Evolutionary conservation across 64 coral and sea anemone genomes (phyloP).

Genomic region (Dendronephthya gigantea): DNA sequence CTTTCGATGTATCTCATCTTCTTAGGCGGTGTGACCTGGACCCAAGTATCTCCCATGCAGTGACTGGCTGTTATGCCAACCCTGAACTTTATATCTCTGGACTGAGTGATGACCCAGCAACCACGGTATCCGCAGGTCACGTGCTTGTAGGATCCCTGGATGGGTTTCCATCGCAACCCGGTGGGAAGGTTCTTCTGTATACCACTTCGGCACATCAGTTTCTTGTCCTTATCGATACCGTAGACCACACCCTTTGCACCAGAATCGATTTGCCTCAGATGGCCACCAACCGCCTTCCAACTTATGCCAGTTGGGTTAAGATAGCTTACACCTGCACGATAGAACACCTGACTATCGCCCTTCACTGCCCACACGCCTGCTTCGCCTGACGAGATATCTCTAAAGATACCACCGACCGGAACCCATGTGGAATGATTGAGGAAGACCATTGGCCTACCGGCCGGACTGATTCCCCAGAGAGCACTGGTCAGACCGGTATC

Average conservation of each 20-base stretch:
- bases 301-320: background rate
- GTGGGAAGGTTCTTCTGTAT: background rate
- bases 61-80: background rate
- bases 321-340: background rate
- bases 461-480: background rate
- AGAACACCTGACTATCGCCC: background rate
- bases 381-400: background rate
- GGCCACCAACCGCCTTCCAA: background rate
- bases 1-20: background rate
- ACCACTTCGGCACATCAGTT: background rate
- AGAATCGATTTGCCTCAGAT: background rate
- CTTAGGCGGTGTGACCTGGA: background rate
- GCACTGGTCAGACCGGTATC: background rate
- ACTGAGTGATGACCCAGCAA: background rate
- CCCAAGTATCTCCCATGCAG: background rate
- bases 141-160: background rate
- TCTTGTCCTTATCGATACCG: background rate
- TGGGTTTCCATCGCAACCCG: background rate
- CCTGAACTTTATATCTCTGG: background rate
- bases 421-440: background rate
- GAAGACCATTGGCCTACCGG: background rate
- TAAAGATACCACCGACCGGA: background rate
- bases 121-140: background rate
- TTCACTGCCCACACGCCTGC: slow-evolving; percentile 1
- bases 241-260: background rate